Percentiles rank a stretch among this genome's conserved stretches.
phyloP scores from a whole-genome alignment of 2,113 vertebrate genomes.

The Tachycineta bicolor region DNA sequence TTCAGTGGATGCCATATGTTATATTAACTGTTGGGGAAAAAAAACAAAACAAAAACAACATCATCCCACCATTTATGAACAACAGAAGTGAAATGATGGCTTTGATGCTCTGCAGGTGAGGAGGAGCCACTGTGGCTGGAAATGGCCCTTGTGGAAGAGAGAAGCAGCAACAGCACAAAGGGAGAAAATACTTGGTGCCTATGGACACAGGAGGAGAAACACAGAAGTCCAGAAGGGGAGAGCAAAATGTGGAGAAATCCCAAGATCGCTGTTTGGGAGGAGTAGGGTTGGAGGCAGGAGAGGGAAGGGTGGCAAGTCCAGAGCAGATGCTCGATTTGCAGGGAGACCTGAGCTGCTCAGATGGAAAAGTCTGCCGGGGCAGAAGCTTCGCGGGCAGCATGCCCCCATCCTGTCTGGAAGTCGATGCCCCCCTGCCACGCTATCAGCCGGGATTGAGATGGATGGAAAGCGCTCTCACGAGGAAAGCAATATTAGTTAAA shows the following conservation, averaged over 20 bases:
- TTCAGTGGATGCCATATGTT: not conserved
- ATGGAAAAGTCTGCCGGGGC: not conserved
- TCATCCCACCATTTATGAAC: not conserved
- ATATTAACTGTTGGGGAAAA: not conserved
- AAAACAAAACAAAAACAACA: not conserved
- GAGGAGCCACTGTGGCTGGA: not conserved
- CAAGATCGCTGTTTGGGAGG: not conserved
- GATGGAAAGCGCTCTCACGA: not conserved
- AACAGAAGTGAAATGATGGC: not conserved
- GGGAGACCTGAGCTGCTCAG: not conserved
- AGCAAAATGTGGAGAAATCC: not conserved
- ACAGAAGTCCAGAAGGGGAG: not conserved
- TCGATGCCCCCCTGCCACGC: accelerated
- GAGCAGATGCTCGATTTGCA: not conserved
- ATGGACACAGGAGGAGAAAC: not conserved
- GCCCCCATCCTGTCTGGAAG: not conserved
- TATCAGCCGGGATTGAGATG: not conserved
- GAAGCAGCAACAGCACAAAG: not conserved
- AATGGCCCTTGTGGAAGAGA: not conserved
- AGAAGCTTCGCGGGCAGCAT: not conserved
- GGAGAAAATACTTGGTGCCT: not conserved
- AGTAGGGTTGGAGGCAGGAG: not conserved
- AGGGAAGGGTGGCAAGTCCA: not conserved
- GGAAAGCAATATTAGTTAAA: constrained; percentile 21
- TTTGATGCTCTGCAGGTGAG: not conserved